Base-by-base conservation (phyloP, 1,140 invertebrate species). In the Anoplolepis gracilipes region DNA sequence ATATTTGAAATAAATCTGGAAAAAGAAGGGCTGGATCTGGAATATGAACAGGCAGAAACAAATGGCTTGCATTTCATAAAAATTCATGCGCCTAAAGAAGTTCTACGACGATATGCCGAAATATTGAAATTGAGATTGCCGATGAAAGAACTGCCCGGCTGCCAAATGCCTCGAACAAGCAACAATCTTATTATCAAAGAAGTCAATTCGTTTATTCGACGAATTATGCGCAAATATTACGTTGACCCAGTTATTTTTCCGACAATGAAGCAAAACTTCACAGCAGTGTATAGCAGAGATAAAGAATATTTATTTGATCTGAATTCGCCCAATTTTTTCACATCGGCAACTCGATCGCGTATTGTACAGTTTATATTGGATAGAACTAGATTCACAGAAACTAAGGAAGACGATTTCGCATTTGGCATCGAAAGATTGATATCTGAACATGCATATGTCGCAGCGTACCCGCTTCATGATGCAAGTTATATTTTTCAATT, bases 121-220 rank as follows among this genome's bases (percentile, higher is more conserved):
- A 97, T 99, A 90, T 96, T 99, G 89, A 99, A 99, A 93, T 96
- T 99, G 39, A 96, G 98, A 94, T 98, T 99, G 97, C 98, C 99
- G 16, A 98, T 99, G 96, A 98, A 98, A 96, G 97, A 98, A 95
- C 96, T 98, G 90, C 96, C 96, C 59, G 96, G 96, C 2, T 90
- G 97, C 25, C 94, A 95, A 79, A 95, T 96, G 78, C 95, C 97
- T 1, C 95, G 96, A 77, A 95, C 94, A 55, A 96, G 95, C 76
- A 96, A 96, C 11, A 96, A 96, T 90, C 96, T 95, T 87, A 89
- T 97, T 7, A 93, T 97, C 69, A 95, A 96, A 65, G 96, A 95
- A 88, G 94, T 97, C 1, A 96, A 96, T 91, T 95, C 94, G 0
- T 95, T 95, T 75, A 96, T 96, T 92, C 94, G 96, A 61, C 95